Evolutionary conservation across 2,888 invertebrate genomes (phyloP).

Genomic region (Peribatodes rhomboidaria): DNA sequence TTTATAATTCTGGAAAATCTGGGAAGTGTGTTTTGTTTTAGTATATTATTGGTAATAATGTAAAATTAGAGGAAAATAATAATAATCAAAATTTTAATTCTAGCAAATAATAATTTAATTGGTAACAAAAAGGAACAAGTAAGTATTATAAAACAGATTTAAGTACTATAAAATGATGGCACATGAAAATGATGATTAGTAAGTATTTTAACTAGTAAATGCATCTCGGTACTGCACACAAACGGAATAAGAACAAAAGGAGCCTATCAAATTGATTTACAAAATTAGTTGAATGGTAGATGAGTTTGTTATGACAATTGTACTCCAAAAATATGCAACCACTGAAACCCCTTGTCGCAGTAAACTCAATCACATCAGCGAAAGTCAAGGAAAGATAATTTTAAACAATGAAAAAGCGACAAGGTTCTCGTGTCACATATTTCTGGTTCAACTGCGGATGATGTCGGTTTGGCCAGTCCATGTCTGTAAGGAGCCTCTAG

Average conservation of each 20-base stretch:
- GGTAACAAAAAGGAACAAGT: conserved; percentile 60
- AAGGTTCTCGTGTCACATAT: conserved; percentile 12
- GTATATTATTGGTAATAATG: neutral
- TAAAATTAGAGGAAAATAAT: neutral
- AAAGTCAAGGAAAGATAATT: neutral
- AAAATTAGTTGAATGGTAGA: conserved; percentile 36
- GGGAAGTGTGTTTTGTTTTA: neutral
- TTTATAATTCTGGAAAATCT: neutral
- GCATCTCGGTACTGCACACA: conserved; percentile 61
- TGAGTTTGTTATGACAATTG: conserved; percentile 30
- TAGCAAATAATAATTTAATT: conserved; percentile 57
- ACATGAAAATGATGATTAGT: conserved; percentile 57
- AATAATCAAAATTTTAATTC: conserved; percentile 39
- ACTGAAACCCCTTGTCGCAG: neutral
- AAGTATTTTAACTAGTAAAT: conserved; percentile 59
- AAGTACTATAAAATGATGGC: conserved; percentile 59
- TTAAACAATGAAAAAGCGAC: neutral
- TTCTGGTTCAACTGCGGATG: conserved; percentile 20
- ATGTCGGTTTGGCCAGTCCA: conserved; percentile 35
- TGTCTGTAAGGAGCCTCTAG: conserved; percentile 29
- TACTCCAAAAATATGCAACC: conserved; percentile 15
- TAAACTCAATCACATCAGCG: neutral
- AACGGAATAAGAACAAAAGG: conserved; percentile 40
- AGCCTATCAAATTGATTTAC: conserved; percentile 37
- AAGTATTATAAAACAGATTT: conserved; percentile 49